phyloP scores from a whole-genome alignment of 2,797 vertebrate genomes.

The Catharus ustulatus region DNA sequence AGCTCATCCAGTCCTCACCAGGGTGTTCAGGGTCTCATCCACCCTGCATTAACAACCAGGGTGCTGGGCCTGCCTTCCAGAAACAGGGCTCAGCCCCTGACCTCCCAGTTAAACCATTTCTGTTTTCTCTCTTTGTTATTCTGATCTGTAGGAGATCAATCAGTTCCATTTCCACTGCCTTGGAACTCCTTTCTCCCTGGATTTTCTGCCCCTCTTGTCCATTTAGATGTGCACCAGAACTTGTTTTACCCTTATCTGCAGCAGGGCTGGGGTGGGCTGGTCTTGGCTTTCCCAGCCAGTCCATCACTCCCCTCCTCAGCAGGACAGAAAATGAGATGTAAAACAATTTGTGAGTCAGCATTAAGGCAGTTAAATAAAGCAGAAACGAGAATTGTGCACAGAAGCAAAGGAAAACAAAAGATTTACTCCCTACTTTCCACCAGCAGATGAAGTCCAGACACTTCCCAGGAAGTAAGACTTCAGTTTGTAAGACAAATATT shows the following conservation, averaged over 20 bases:
- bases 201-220: not conserved
- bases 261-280: not conserved
- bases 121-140: not conserved
- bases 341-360: not conserved
- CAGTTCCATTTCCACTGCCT: not conserved
- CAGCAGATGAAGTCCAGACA: not conserved
- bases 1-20: not conserved
- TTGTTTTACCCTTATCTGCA: not conserved
- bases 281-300: not conserved
- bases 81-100: not conserved
- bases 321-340: not conserved
- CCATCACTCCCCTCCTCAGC: not conserved
- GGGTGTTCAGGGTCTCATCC: not conserved
- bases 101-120: rapidly evolving
- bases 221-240: not conserved
- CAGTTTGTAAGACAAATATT: not conserved
- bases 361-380: not conserved
- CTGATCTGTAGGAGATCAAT: not conserved
- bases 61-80: not conserved
- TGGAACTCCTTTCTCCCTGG: not conserved
- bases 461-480: not conserved
- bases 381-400: not conserved
- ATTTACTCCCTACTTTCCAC: not conserved
- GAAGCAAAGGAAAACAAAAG: not conserved
- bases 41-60: not conserved